Percentiles rank a stretch among this genome's conserved stretches.
phyloP scores from a whole-genome alignment of 1,140 invertebrate species.

The Phthorimaea operculella region DNA sequence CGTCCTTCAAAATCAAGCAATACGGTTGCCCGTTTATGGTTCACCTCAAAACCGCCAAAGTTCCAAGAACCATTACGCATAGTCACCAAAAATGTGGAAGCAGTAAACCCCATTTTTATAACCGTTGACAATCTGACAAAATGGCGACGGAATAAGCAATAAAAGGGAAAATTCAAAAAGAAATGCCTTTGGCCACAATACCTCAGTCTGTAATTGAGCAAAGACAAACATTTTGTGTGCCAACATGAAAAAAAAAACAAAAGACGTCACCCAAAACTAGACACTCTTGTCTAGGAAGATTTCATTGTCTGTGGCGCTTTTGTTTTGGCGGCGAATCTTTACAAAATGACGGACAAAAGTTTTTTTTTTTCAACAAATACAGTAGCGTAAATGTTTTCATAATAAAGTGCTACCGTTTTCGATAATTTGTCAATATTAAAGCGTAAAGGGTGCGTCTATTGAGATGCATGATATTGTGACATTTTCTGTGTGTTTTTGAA shows the following conservation, averaged over 20 bases:
- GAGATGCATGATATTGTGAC: not conserved
- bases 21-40: too few species aligned
- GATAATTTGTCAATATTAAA: constrained; percentile 44
- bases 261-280: not conserved
- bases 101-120: constrained; percentile 38
- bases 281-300: not conserved
- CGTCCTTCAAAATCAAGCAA: too few species aligned
- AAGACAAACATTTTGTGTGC: constrained; percentile 37
- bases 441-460: constrained; percentile 19
- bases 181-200: constrained; percentile 30
- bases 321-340: constrained; percentile 47
- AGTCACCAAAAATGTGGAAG: constrained; percentile 40
- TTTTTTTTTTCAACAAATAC: constrained; percentile 13
- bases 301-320: constrained; percentile 26
- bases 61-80: constrained; percentile 20
- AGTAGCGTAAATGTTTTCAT: constrained; percentile 15
- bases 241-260: constrained; percentile 17
- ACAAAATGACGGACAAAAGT: constrained; percentile 28
- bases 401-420: constrained; percentile 48
- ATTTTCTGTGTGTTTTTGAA: not conserved
- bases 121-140: constrained; percentile 9
- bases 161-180: constrained; percentile 50
- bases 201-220: constrained; percentile 54
- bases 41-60: not conserved
- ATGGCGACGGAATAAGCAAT: constrained; percentile 22